Evolutionary conservation across 23 tunicate species (phyloP), one percentile per base, ranked within the genome.

Genomic region (Trididemnum clinides): DNA sequence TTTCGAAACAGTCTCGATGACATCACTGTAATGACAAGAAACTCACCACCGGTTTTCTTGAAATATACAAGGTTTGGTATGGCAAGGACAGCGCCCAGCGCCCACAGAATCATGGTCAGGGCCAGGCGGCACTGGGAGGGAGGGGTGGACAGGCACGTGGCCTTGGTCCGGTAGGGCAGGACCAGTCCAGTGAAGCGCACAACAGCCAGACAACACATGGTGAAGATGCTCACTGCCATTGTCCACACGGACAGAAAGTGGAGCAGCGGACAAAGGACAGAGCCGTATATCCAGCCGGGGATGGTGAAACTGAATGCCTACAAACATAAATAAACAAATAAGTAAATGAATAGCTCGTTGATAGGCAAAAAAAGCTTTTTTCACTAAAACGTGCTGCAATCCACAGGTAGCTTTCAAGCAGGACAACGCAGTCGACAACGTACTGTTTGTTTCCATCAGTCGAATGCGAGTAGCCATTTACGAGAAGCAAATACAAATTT

Each of bases 201-300:
- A 72, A 88, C 37, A 1, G 90, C 96, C 7, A 91, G 80, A 6
- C 90, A 77, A 50, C 96, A 91, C 73, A 91, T 91, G 33, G 96
- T 91, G 78, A 78, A 91, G 58, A 91, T 86, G 0, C 90, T 54
- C 0, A 73, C 89, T 0, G 90, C 64, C 96, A 91, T 86, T 7
- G 96, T 50, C 51, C 33, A 25, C 0, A 50, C 81, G 33, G 33
- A 72, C 19, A 87, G n/a, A 58, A 81, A 91, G 33, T 84, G 87
- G 69, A 91, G 34, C 25, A 71, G 44, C 10, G 90, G 81, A 51
- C 96, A 91, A 35, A 86, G 69, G 57, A 51, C 51, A 21, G 84
- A 25, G 0, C 90, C 90, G 34, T 51, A 86, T 5, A 33, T 70
- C 90, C 90, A 86, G 19, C 64, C 75, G 36, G 75, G 75, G 5